These are phyloP conservation scores for Lucifuga dentata DNA, from an alignment of 2,113 vertebrate genomes.

Conservation along the genomic window DNA sequence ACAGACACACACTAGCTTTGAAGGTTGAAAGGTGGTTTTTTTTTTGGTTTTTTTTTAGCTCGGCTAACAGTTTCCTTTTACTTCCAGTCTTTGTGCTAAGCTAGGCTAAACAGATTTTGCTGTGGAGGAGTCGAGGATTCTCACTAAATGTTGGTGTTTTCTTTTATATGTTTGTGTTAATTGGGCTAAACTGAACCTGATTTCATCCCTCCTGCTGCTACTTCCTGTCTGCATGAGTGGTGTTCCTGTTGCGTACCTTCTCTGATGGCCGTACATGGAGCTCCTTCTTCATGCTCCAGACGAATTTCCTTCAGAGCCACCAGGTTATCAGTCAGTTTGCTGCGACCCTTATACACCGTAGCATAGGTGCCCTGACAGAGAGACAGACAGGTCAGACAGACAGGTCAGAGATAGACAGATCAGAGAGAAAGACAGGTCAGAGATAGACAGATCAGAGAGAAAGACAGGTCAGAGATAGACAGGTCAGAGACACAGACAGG, in stretches of 20 bases:
- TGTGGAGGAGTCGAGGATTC: too few relatives aligned
- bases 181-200: too few relatives aligned
- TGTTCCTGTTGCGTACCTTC: constrained; percentile 71
- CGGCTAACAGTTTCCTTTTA: too few relatives aligned
- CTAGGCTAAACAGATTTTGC: too few relatives aligned
- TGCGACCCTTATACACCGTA: constrained; percentile 85
- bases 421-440: not conserved
- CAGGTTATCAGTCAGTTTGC: constrained; percentile 84
- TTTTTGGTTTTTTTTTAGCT: too few relatives aligned
- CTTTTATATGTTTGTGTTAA: too few relatives aligned
- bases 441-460: not conserved
- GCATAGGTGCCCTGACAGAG: constrained; percentile 82
- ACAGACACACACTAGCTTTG: not conserved
- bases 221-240: not conserved
- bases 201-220: too few relatives aligned
- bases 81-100: too few relatives aligned
- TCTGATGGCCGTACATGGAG: constrained; percentile 85
- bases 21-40: too few relatives aligned
- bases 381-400: constrained; percentile 2
- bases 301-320: constrained; percentile 85
- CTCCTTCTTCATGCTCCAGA: constrained; percentile 85
- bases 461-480: not conserved
- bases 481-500: not conserved
- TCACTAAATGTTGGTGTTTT: too few relatives aligned
- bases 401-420: not conserved